These are phyloP conservation scores for Orycteropus afer DNA, from an alignment of 2,113 vertebrate genomes.

Conservation along the genomic window DNA sequence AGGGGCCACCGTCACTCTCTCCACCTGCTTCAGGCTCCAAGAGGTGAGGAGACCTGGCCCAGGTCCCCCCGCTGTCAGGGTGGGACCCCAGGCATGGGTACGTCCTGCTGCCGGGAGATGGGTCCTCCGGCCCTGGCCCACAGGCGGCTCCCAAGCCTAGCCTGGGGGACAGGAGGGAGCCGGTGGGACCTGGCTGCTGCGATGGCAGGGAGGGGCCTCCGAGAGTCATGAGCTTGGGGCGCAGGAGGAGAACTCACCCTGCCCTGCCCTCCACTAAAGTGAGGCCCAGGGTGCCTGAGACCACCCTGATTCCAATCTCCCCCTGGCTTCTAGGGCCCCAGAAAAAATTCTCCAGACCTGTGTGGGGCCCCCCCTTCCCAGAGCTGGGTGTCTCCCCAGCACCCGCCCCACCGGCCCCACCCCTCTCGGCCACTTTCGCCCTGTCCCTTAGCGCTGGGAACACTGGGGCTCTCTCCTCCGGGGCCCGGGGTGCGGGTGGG, in stretches of 20 bases:
- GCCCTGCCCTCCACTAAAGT: too few relatives aligned
- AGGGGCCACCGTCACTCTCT: not conserved
- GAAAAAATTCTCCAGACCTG: not conserved
- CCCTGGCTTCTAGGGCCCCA: not conserved
- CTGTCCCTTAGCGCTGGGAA: not conserved
- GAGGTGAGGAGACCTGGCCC: not conserved
- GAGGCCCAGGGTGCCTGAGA: too few relatives aligned
- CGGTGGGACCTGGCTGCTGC: accelerated
- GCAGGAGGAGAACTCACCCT: not conserved
- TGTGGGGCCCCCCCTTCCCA: too few relatives aligned
- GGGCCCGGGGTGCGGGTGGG: too few relatives aligned
- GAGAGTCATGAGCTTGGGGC: not conserved
- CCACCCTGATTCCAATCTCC: too few relatives aligned
- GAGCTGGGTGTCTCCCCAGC: not conserved
- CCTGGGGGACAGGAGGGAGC: not conserved
- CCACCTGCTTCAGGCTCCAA: not conserved
- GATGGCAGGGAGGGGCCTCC: not conserved
- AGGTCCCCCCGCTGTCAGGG: not conserved
- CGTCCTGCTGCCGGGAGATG: not conserved
- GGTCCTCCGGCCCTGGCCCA: not conserved
- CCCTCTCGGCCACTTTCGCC: not conserved
- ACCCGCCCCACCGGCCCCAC: not conserved
- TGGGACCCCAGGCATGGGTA: not conserved
- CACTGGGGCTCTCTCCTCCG: not conserved
- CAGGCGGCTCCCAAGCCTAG: too few relatives aligned